Conservation (phyloP, 2,888 invertebrate species). For the Metopia argyrocephala region DNA sequence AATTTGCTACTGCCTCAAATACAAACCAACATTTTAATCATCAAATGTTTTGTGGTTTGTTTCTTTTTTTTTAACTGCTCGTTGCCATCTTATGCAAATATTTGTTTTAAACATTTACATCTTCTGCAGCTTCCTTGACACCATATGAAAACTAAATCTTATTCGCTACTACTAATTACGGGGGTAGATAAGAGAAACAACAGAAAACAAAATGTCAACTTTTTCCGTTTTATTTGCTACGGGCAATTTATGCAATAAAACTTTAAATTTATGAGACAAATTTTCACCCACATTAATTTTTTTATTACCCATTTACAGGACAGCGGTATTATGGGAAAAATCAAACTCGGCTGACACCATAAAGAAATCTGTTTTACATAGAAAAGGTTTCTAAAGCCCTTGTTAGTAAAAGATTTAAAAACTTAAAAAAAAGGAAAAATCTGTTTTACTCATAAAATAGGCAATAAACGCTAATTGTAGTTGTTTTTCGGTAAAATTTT, state of each 20-base stretch:
- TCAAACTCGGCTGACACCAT: background rate
- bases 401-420: slow-evolving; percentile 11
- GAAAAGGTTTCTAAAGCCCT: background rate
- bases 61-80: background rate
- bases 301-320: background rate
- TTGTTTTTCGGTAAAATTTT: background rate
- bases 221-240: slow-evolving; percentile 23
- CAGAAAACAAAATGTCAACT: slow-evolving; percentile 22
- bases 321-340: slow-evolving; percentile 26
- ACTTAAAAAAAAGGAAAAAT: background rate
- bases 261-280: slow-evolving; percentile 61
- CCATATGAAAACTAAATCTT: background rate
- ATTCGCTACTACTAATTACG: background rate
- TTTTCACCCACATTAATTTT: slow-evolving; percentile 59
- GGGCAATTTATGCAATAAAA: slow-evolving; percentile 24
- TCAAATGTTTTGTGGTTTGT: slow-evolving; percentile 7
- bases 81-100: slow-evolving; percentile 27
- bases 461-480: slow-evolving; percentile 19
- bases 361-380: background rate
- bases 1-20: no score
- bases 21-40: background rate
- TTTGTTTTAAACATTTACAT: slow-evolving; percentile 1
- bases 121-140: slow-evolving; percentile 11
- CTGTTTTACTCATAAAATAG: slow-evolving; percentile 20
- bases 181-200: slow-evolving; percentile 33